A percentile compares a stretch with the other conserved stretches of the same genome.
These are phyloP conservation scores for Loripinus fragilis DNA, from an alignment of 2,888 invertebrate species.

Conservation along the genomic window DNA sequence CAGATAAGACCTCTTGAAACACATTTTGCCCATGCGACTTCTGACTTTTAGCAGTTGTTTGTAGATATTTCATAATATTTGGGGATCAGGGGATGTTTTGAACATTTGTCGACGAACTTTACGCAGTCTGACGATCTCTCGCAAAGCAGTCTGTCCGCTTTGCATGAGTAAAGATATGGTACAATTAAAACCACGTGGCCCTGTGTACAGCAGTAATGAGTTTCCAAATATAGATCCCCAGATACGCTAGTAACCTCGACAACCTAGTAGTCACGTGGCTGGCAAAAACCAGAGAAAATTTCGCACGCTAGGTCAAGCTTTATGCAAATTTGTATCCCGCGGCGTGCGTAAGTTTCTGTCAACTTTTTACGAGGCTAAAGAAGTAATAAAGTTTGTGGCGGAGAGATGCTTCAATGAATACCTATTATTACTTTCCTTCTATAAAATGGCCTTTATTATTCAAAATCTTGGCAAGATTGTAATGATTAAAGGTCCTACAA, in stretches of 20 bases:
- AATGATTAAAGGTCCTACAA: too few species aligned
- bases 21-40: too few species aligned
- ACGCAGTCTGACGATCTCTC: too few species aligned
- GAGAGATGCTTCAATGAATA: background rate
- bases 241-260: conserved; percentile 62
- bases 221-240: conserved; percentile 46
- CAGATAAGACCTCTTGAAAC: too few species aligned
- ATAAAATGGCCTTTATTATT: too few species aligned
- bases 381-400: background rate
- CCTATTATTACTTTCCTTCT: too few species aligned
- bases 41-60: too few species aligned
- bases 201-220: conserved; percentile 32
- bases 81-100: too few species aligned
- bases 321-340: conserved; percentile 49
- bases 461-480: too few species aligned
- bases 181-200: conserved; percentile 9
- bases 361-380: conserved; percentile 9
- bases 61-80: too few species aligned
- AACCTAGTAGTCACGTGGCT: conserved; percentile 57
- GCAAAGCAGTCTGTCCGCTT: background rate
- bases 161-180: conserved; percentile 10
- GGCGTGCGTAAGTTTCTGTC: conserved; percentile 14
- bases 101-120: too few species aligned
- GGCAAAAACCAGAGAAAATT: conserved; percentile 28
- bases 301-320: conserved; percentile 60